Percentiles rank a stretch among this genome's conserved stretches.
These are phyloP conservation scores for Dicycla oo DNA, from an alignment of 2,888 invertebrate genomes.

Conservation along the genomic window DNA sequence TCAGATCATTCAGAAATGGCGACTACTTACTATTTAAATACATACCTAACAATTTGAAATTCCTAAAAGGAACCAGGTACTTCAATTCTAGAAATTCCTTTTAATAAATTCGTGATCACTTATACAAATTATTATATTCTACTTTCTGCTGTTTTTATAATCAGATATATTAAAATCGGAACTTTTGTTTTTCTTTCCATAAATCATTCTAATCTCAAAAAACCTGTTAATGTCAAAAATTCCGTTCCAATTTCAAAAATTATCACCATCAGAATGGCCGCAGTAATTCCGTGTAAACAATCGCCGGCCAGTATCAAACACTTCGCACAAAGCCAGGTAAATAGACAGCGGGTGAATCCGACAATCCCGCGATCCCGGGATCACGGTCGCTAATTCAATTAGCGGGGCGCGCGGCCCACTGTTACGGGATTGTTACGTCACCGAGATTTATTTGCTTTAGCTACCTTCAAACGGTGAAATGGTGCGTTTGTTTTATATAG, in stretches of 20 bases:
- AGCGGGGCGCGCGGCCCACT: constrained; percentile 69
- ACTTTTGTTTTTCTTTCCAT: neutral
- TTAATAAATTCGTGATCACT: neutral
- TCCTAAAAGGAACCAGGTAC: too few species aligned
- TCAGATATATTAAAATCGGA: too few species aligned
- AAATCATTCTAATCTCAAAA: neutral
- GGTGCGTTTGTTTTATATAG: constrained; percentile 29
- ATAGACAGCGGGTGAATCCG: constrained; percentile 65
- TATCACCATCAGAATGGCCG: constrained; percentile 18
- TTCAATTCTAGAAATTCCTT: neutral
- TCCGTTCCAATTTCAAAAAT: constrained; percentile 22
- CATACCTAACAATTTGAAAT: too few species aligned
- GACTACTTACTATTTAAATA: too few species aligned
- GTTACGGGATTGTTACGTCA: constrained; percentile 75
- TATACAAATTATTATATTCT: neutral
- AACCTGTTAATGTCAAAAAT: neutral
- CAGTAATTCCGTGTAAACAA: constrained; percentile 49
- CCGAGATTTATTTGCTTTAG: constrained; percentile 71
- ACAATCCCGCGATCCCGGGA: constrained; percentile 69
- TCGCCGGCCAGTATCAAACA: constrained; percentile 52
- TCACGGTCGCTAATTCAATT: constrained; percentile 77
- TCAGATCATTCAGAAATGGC: too few species aligned
- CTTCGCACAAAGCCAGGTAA: constrained; percentile 68
- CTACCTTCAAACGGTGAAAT: constrained; percentile 60
- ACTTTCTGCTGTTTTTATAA: neutral